Conservation (phyloP, 1,140 invertebrate genomes). For the Drosophila takahashii region DNA sequence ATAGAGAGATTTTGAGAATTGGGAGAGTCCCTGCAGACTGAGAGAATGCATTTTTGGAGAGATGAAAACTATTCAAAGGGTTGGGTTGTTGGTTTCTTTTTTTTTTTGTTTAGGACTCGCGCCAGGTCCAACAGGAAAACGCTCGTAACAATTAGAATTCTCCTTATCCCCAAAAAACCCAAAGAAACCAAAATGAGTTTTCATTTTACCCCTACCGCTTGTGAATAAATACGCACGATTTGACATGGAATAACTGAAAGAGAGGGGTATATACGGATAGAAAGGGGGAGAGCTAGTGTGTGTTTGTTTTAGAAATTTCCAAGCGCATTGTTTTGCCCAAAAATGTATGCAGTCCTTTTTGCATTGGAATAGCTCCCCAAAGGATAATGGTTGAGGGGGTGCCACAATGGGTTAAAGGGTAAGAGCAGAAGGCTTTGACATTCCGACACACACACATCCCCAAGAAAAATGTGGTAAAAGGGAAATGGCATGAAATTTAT, state of each 20-base stretch:
- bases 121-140: constrained; percentile 71
- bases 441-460: constrained; percentile 42
- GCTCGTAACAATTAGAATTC: constrained; percentile 65
- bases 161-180: constrained; percentile 4
- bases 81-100: constrained; percentile 43
- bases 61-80: constrained; percentile 30
- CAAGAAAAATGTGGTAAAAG: constrained; percentile 41
- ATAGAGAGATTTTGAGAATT: not conserved
- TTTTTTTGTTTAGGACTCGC: constrained; percentile 21
- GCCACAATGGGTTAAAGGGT: not conserved
- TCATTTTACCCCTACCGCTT: not conserved
- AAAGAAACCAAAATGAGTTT: constrained; percentile 28
- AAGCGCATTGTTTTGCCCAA: constrained; percentile 62
- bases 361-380: constrained; percentile 21
- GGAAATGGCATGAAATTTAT: constrained; percentile 61
- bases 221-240: constrained; percentile 56
- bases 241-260: constrained; percentile 27
- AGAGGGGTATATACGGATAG: not conserved
- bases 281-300: constrained; percentile 13
- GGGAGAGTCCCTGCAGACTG: not conserved
- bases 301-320: constrained; percentile 75
- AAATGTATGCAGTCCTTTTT: constrained; percentile 52
- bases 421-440: constrained; percentile 48
- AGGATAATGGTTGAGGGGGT: not conserved
- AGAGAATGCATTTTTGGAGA: constrained; percentile 5